These are phyloP conservation scores for Phylloscopus trochiloides DNA, from an alignment of 2,113 vertebrate species.

Conservation along the genomic window DNA sequence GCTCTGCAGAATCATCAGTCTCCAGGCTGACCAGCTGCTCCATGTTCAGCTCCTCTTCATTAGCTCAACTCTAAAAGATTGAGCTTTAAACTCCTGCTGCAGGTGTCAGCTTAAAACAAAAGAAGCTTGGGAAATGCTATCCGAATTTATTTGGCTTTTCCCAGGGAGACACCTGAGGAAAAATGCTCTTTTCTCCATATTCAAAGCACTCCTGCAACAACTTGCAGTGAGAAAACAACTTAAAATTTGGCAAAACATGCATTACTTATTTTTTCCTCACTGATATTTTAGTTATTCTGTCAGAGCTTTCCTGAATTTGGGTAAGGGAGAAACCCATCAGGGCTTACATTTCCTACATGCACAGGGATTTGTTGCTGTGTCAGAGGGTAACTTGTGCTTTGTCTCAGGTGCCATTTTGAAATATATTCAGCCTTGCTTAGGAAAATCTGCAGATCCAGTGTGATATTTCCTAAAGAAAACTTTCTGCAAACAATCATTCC, in stretches of 20 bases:
- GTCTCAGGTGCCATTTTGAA: neutral
- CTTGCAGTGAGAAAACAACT: neutral
- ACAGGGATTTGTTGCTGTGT: neutral
- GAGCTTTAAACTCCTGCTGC: neutral
- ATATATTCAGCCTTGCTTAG: neutral
- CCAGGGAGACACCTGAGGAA: neutral
- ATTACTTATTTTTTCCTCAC: neutral
- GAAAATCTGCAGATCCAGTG: neutral
- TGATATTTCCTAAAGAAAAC: neutral
- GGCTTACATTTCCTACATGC: neutral
- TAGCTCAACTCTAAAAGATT: neutral
- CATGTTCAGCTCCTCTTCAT: neutral
- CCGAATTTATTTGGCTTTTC: neutral
- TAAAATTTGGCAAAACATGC: neutral
- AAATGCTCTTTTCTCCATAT: neutral
- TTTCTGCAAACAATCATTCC: neutral
- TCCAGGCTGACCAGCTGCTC: neutral
- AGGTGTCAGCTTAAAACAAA: neutral
- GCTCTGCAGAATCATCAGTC: rapidly evolving
- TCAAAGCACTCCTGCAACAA: neutral
- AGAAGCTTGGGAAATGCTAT: neutral
- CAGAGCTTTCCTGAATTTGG: neutral
- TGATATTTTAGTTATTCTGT: neutral
- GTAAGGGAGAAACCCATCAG: rapidly evolving
- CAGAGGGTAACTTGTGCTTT: neutral